Evolutionary conservation across 2,797 vertebrate genomes (phyloP).

Genomic region (Dryobates pubescens): DNA sequence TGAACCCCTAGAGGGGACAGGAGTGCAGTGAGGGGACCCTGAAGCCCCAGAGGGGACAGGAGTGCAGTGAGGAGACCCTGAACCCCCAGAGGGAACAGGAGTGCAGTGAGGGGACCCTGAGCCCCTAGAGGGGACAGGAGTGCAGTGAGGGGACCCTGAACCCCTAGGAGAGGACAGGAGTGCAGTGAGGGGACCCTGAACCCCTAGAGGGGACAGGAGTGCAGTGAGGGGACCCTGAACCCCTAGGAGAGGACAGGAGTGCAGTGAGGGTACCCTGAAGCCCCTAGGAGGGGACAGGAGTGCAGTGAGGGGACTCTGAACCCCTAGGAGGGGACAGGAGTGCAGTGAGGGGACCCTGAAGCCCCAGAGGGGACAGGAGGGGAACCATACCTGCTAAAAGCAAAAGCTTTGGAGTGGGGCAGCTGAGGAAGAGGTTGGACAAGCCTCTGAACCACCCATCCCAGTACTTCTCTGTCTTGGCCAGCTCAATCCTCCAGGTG

Average conservation of each 20-base stretch:
- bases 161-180: too few species aligned
- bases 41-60: too few species aligned
- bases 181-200: not conserved
- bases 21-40: not conserved
- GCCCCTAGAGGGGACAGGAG: too few species aligned
- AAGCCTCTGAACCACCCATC: conserved; percentile 98
- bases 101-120: not conserved
- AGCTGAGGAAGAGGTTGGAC: conserved; percentile 94
- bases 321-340: not conserved
- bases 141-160: not conserved
- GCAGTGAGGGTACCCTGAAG: not conserved
- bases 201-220: too few species aligned
- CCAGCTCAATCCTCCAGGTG: conserved; percentile 95
- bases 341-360: not conserved
- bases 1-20: too few species aligned
- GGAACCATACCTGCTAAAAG: conserved; percentile 89
- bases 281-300: too few species aligned
- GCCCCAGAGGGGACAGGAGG: not conserved
- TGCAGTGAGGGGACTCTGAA: not conserved
- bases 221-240: not conserved
- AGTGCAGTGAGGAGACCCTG: not conserved
- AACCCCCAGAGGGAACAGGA: too few species aligned
- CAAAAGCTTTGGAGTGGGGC: conserved; percentile 91
- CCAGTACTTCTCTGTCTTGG: conserved; percentile 98
- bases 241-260: too few species aligned